Percentiles rank a stretch among this genome's conserved stretches.
These are phyloP conservation scores for Recurvirostra avosetta DNA, from an alignment of 2,113 vertebrate species.

Conservation along the genomic window DNA sequence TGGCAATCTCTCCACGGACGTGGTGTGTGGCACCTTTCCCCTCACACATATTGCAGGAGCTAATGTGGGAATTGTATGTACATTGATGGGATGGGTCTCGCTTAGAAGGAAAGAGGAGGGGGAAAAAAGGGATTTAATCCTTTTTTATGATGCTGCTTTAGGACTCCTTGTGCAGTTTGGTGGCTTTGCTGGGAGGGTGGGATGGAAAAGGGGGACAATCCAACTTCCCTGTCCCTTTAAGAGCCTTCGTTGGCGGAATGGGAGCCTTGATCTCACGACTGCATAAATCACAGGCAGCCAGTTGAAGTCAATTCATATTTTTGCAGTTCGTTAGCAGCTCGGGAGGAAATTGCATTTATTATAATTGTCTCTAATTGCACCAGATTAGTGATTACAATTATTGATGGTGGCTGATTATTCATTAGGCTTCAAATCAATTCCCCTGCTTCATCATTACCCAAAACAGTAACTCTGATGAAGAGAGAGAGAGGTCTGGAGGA, in stretches of 20 bases:
- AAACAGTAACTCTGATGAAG: slow-evolving; percentile 77
- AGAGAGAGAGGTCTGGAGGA: slow-evolving; percentile 55
- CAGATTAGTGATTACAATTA: slow-evolving; percentile 89
- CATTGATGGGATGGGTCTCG: rapidly evolving
- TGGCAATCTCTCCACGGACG: neutral
- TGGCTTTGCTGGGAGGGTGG: neutral
- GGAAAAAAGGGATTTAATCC: rapidly evolving
- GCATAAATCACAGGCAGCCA: slow-evolving; percentile 76
- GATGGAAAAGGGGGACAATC: neutral
- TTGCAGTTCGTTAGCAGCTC: slow-evolving; percentile 81
- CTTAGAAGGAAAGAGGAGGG: rapidly evolving
- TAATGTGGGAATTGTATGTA: rapidly evolving
- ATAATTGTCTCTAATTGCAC: slow-evolving; percentile 86
- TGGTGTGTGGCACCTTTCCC: neutral
- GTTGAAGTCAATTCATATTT: slow-evolving; percentile 81
- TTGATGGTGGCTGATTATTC: slow-evolving; percentile 87
- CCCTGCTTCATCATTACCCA: slow-evolving; percentile 70
- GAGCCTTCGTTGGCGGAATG: slow-evolving; percentile 45
- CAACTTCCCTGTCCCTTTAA: slow-evolving; percentile 48
- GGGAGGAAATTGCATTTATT: slow-evolving; percentile 86
- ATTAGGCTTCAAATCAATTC: slow-evolving; percentile 83
- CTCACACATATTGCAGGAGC: rapidly evolving
- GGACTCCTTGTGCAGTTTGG: neutral
- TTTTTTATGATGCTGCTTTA: neutral
- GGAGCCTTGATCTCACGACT: slow-evolving; percentile 63